Conservation (phyloP, 37 sponge, comb jelly and placozoan genomes). For the Dysidea cf. avara region DNA sequence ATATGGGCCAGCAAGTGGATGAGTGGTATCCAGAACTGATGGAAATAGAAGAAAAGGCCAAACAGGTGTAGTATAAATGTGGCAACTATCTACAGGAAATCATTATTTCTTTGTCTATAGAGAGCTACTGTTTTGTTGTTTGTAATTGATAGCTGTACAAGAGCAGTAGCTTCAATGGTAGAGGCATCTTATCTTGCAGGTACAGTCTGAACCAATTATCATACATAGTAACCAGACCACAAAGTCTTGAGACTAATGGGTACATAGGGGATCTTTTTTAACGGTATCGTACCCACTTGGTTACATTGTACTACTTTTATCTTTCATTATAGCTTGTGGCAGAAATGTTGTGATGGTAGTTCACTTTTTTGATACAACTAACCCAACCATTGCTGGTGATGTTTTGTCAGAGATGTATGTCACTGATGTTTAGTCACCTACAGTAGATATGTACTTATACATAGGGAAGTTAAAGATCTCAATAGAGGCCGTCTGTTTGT, state of each 20-base stretch:
- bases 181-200: constrained; percentile 77
- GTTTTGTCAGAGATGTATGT: constrained; percentile 23
- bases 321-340: constrained; percentile 26
- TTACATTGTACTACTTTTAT: too few relatives aligned
- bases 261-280: too few relatives aligned
- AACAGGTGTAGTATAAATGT: constrained; percentile 21
- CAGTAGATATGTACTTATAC: too few relatives aligned
- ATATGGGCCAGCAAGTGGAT: constrained; percentile 89
- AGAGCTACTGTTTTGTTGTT: constrained; percentile 65
- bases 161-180: constrained; percentile 85
- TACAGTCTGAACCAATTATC: constrained; percentile 11
- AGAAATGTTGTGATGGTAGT: constrained; percentile 53
- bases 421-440: too few relatives aligned
- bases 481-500: constrained; percentile 76
- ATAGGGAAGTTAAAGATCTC: constrained; percentile 71
- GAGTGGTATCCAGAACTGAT: constrained; percentile 87
- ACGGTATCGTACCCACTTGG: too few relatives aligned
- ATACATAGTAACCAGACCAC: too few relatives aligned
- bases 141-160: constrained; percentile 85
- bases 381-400: constrained; percentile 39
- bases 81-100: too few relatives aligned
- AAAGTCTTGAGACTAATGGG: too few relatives aligned
- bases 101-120: constrained; percentile 10
- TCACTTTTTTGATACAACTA: constrained; percentile 6
- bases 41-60: constrained; percentile 85